Percentiles rank a stretch among this genome's conserved stretches.
These are phyloP conservation scores for Bathynomus jamesi DNA, from an alignment of 1,140 invertebrate species.

Conservation along the genomic window DNA sequence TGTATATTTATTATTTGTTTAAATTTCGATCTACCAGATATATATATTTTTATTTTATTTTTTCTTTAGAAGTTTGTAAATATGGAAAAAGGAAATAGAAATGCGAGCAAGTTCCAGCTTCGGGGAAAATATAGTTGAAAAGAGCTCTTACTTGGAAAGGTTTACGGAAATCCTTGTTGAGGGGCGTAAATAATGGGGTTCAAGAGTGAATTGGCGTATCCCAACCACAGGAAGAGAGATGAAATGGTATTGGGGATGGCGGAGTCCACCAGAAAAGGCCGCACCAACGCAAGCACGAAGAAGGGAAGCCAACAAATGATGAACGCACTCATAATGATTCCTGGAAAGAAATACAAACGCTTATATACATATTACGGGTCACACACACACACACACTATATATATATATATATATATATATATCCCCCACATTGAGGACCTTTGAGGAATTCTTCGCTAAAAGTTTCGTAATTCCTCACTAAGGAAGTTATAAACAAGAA, in stretches of 20 bases:
- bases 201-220: constrained; percentile 57
- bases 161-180: constrained; percentile 54
- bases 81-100: too few relatives aligned
- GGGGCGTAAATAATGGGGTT: constrained; percentile 65
- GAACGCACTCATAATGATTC: constrained; percentile 96
- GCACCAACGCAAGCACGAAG: constrained; percentile 80
- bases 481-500: too few relatives aligned
- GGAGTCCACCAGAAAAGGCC: constrained; percentile 59
- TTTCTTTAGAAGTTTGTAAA: too few relatives aligned
- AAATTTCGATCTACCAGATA: too few relatives aligned
- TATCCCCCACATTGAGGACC: too few relatives aligned
- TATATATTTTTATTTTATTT: too few relatives aligned
- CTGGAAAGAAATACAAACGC: constrained; percentile 41
- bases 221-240: constrained; percentile 66
- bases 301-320: constrained; percentile 95
- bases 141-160: constrained; percentile 27
- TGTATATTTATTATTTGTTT: too few relatives aligned
- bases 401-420: constrained; percentile 4
- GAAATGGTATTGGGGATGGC: constrained; percentile 50
- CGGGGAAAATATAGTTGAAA: too few relatives aligned
- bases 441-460: too few relatives aligned
- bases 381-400: background rate
- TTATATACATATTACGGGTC: background rate
- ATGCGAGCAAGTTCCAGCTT: too few relatives aligned
- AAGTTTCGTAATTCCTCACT: too few relatives aligned